A percentile compares a stretch with the other conserved stretches of the same genome.
Conservation (phyloP, 2,797 vertebrate species). For the Buphagus erythrorhynchus region DNA sequence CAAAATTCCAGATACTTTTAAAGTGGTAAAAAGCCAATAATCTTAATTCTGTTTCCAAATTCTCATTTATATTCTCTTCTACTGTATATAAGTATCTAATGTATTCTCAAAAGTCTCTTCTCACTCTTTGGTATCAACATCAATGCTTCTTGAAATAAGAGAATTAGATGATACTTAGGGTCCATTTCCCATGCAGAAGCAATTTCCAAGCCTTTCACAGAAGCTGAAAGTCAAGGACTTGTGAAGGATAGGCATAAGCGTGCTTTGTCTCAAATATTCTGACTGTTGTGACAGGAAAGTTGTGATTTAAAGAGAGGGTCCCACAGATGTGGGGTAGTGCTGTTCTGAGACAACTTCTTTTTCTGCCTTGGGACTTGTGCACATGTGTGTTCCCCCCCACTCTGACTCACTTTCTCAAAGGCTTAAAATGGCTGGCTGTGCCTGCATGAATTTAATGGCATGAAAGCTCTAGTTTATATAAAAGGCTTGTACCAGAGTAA, state of each 20-base stretch:
- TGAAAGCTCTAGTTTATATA: neutral
- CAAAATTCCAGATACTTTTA: neutral
- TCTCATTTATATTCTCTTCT: neutral
- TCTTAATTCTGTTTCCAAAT: neutral
- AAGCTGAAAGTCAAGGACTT: neutral
- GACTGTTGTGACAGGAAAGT: neutral
- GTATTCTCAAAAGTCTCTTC: neutral
- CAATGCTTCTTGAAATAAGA: neutral
- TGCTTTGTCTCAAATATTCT: neutral
- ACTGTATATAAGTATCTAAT: neutral
- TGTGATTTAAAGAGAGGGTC: neutral
- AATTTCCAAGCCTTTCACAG: neutral
- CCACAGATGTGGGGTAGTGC: rapidly evolving
- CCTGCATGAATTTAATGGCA: neutral
- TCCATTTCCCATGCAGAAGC: neutral
- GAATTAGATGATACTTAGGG: neutral
- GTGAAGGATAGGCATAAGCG: rapidly evolving
- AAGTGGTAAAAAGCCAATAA: neutral
- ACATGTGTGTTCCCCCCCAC: too few relatives aligned
- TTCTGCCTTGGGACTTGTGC: neutral
- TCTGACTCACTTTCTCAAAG: neutral
- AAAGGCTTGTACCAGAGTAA: neutral
- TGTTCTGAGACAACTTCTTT: neutral
- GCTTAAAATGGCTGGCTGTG: rapidly evolving
- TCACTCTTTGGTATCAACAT: neutral